A percentile compares a stretch with the other conserved stretches of the same genome.
phyloP scores from a whole-genome alignment of 2,888 invertebrate genomes.

The Lycophotia porphyrea region DNA sequence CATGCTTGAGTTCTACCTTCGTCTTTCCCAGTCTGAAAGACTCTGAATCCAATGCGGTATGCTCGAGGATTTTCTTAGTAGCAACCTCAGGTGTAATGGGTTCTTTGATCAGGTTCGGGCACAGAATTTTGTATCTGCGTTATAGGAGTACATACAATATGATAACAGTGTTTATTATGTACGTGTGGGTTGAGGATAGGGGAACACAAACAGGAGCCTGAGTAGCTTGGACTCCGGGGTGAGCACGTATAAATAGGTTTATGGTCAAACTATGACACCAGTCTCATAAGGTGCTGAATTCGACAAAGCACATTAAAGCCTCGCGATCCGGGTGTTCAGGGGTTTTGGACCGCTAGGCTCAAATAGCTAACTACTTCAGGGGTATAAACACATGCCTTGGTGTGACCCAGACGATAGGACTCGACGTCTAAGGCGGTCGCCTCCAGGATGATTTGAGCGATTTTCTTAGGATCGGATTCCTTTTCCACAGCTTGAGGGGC shows the following conservation, averaged over 20 bases:
- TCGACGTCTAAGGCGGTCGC: constrained; percentile 96
- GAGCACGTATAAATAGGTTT: constrained; percentile 72
- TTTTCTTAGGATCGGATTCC: constrained; percentile 94
- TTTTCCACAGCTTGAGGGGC: constrained; percentile 96
- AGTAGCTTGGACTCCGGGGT: constrained; percentile 82
- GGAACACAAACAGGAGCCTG: constrained; percentile 81
- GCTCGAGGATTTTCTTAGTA: constrained; percentile 95
- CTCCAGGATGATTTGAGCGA: constrained; percentile 95
- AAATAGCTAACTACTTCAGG: constrained; percentile 83
- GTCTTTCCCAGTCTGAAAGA: constrained; percentile 98
- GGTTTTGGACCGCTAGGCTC: constrained; percentile 74
- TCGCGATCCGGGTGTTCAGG: constrained; percentile 74
- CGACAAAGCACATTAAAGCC: constrained; percentile 78
- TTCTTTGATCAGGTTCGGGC: constrained; percentile 96
- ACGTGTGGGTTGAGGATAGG: constrained; percentile 68
- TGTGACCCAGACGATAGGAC: constrained; percentile 98
- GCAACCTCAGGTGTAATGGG: constrained; percentile 94
- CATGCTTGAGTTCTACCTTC: constrained; percentile 93
- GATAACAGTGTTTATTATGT: constrained; percentile 78
- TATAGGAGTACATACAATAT: constrained; percentile 84
- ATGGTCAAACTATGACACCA: constrained; percentile 80
- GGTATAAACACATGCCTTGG: constrained; percentile 95
- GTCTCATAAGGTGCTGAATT: constrained; percentile 81
- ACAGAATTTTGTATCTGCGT: constrained; percentile 99
- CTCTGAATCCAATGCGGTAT: constrained; percentile 96